Evolutionary conservation across 37 sponge, comb jelly and placozoan species (phyloP), one percentile per base, ranked within the genome.

Genomic region (Spongilla lacustris): DNA sequence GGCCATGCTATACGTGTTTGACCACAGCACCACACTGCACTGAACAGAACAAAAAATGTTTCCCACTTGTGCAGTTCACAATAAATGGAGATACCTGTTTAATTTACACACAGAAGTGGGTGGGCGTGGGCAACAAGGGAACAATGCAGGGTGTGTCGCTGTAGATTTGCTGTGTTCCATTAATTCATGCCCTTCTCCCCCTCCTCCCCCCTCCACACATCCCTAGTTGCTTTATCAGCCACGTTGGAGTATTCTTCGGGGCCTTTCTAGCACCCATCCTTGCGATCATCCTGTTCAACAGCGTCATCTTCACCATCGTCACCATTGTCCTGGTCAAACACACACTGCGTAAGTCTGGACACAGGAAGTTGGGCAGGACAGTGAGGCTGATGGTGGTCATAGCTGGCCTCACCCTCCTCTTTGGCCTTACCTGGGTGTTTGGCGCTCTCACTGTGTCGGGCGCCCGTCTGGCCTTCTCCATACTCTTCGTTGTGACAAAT

Each of bases 231-330:
- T 80, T 80, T 24, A 80, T 80, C 66, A 68, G 80, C 10, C 31
- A 80, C 1, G 29, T 27, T 80, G 80, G 80, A 66, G 80, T 80
- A 68, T 66, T 80, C 49, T 80, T 80, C 29, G 80, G 80, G 8
- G 80, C 80, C 35, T 80, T 80, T 36, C 68, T 80, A 19, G 67
- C 9, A 19, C 80, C 80, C 31, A 80, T 80, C 67, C 36, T 85
- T 41, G 69, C 68, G 4, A 29, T 85, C 66, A 6, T 85, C 17
- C 2, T 76, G 8, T 77, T 85, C 72, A 86, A 86, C 66, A 0
- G 35, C 31, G 50, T 71, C 36, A 48, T 86, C 33, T 86, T 86
- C 35, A 36, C 71, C 34, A 19, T 78, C 2, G 79, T 86, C n/a
- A 38, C 78, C 8, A 58, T 1, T 28, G 86, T 86, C 0, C 79